Base-by-base conservation (phyloP, 2,113 vertebrate genomes). In the Oreochromis tanganicae region DNA sequence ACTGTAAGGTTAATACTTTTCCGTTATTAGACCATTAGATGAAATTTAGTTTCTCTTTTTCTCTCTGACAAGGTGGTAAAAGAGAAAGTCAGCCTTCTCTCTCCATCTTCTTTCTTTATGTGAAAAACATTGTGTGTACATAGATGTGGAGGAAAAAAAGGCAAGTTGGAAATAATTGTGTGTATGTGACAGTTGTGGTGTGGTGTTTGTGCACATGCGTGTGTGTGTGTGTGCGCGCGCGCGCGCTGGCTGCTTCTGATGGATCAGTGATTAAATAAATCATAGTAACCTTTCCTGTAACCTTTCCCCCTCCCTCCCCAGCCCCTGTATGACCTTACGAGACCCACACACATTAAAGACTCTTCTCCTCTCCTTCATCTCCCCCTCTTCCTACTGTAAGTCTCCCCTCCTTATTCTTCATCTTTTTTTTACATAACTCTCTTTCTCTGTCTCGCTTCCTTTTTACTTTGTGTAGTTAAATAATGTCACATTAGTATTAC, bases 261-360 rank as follows among this genome's bases (percentile, higher is more conserved):
- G 87, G 85, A 94, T 93, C 93, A 73, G 89, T 93, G 93, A 95
- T 94, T 96, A 93, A 96, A 96, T 96, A 95, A 96, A 95, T 95
- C 92, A 95, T 96, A 93, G 86, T 92, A 92, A 96, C 95, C 95
- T 96, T 96, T 96, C 75, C 82, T 88, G 68, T 89, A 89, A 94
- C 95, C 95, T 95, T 96, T 95, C 85, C 83, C 87, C 85, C 88
- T 83, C 83, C 61, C 89, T 87, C 93, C 91, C 78, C 79, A 86
- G 81, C 90, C 91, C 87, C 92, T 9, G 36, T 87, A 84, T 94
- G 94, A 95, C 95, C 94, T 96, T 95, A 94, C 92, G 94, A 93
- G 94, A 95, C 94, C 90, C 90, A 81, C 75, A 29, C 88, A 93
- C 94, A 92, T 94, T 93, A 94, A 95, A 94, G 94, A 94, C 89